phyloP scores from a whole-genome alignment of 1,140 invertebrate genomes.

The Ephestia elutella region DNA sequence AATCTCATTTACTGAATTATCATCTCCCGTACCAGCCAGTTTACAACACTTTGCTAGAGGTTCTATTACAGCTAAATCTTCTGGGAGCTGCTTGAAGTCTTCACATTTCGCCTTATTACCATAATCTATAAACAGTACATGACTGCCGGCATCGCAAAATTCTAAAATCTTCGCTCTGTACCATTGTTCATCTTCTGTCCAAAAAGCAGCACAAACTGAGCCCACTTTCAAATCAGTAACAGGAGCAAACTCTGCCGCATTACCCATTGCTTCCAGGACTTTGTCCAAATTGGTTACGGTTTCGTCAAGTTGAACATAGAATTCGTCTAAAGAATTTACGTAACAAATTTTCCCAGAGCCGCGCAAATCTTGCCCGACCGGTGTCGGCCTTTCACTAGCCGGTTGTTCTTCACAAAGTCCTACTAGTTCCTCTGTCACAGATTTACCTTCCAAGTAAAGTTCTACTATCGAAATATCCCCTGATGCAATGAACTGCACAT shows the following conservation, averaged over 20 bases:
- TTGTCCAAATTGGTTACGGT: constrained; percentile 73
- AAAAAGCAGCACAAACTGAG: constrained; percentile 78
- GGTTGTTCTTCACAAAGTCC: constrained; percentile 66
- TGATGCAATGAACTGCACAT: constrained; percentile 77
- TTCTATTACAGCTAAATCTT: constrained; percentile 75
- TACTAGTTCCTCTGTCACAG: constrained; percentile 76
- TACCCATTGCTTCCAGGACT: constrained; percentile 74
- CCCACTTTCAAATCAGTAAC: constrained; percentile 71
- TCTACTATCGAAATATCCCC: constrained; percentile 80
- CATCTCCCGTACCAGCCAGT: constrained; percentile 68
- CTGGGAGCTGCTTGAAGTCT: constrained; percentile 76
- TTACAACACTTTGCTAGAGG: constrained; percentile 78
- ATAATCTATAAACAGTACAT: constrained; percentile 83
- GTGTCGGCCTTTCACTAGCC: constrained; percentile 42
- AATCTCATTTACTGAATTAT: constrained; percentile 52
- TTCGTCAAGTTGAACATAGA: constrained; percentile 79
- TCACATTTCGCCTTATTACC: constrained; percentile 79
- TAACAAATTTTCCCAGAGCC: constrained; percentile 72
- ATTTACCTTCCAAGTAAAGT: constrained; percentile 76
- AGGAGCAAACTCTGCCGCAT: constrained; percentile 70
- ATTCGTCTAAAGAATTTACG: constrained; percentile 75
- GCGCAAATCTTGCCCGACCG: constrained; percentile 53
- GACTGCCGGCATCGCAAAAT: constrained; percentile 72
- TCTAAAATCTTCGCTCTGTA: constrained; percentile 77
- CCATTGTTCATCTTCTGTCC: constrained; percentile 78